A percentile compares a stretch with the other conserved stretches of the same genome.
Evolutionary conservation across 2,888 invertebrate genomes (phyloP).

Genomic region (Bombylius discolor): DNA sequence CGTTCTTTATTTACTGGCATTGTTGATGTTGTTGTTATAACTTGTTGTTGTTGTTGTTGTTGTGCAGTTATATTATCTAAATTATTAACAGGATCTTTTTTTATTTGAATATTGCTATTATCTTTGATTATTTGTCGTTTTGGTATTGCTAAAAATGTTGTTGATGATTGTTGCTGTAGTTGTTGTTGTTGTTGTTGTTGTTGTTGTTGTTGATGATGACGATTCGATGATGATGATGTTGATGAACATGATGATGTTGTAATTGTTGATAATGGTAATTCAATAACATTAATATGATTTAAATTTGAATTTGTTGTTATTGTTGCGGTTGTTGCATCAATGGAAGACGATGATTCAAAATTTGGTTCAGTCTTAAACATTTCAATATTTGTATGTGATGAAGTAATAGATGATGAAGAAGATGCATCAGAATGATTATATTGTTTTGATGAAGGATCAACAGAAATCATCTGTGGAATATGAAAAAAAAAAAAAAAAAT

Average conservation of each 20-base stretch:
- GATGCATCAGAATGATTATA: neutral
- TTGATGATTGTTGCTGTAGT: no score
- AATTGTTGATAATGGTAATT: neutral
- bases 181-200: no score
- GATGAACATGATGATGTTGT: neutral
- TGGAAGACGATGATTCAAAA: neutral
- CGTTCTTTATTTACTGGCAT: neutral
- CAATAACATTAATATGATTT: neutral
- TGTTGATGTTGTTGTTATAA: no score
- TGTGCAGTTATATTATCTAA: neutral
- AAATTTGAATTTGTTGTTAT: neutral
- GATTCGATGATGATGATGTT: neutral
- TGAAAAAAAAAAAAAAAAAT: neutral
- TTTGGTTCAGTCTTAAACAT: slow-evolving; percentile 7
- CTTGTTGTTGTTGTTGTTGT: no score
- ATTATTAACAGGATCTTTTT: neutral
- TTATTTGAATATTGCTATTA: no score
- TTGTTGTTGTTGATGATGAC: neutral
- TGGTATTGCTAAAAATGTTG: neutral
- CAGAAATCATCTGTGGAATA: neutral
- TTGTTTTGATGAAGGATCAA: neutral
- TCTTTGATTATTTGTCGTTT: neutral
- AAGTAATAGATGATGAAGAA: neutral
- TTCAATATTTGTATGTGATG: neutral
- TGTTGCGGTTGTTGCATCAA: neutral